Base-by-base conservation (phyloP, 2,113 vertebrate genomes). In the Gopherus evgoodei region DNA sequence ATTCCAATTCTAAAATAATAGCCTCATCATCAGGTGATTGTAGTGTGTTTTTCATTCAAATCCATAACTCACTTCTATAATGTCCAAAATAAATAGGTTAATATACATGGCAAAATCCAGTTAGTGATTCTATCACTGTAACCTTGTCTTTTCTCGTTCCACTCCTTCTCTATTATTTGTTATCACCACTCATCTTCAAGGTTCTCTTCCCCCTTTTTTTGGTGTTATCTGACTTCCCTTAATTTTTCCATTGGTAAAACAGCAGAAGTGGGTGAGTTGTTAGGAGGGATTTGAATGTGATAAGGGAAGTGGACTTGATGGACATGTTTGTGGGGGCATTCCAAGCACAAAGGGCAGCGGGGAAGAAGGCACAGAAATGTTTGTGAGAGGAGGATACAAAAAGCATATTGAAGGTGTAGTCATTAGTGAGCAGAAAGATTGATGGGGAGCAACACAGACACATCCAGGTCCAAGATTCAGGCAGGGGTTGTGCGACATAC, bases 91-190 rank as follows among this genome's bases (percentile, higher is more conserved):
- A 75, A 72, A 72, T n/a, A 75, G 19, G 38, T 38, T 38, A 75
- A 75, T 75, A 21, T 42, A 2, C 1, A 9, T 4, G 16, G 22
- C 57, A 75, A 24, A 87, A 25, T 21, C 3, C 25, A 4, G 91
- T 86, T 5, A 0, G 3, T 52, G 17, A 29, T 5, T 7, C 75
- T 65, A 2, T 21, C 42, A 42, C 50, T 13, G 1, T 0, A 2
- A 49, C 9, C 11, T 0, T 29, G 1, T 22, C 50, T 81, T 57
- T 25, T 1, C 11, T 5, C 0, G 17, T 6, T 75, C n/a, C 9
- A 19, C 44, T 72, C 10, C 35, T 17, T 38, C 69, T 72, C 35
- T 82, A 75, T 17, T 87, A 35, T 44, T 11, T 49, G 12, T 49
- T 52, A 9, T 11, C 25, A 3, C 35, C 27, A 1, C 11, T 88